Evolutionary conservation across 1,140 invertebrate genomes (phyloP).

Genomic region (Sweltsa coloradensis): DNA sequence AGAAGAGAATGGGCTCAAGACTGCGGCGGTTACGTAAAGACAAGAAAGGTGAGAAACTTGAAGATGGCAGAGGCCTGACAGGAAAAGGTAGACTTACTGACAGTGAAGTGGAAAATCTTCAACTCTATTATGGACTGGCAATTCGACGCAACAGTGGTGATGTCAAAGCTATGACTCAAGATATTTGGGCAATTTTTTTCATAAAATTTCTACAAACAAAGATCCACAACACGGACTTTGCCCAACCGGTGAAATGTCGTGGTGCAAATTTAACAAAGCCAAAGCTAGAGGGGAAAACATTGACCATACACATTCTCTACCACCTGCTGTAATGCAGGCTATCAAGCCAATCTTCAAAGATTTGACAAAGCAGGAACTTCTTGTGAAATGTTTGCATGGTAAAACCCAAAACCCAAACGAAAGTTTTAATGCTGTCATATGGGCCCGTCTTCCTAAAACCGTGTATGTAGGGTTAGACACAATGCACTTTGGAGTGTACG

Average conservation of each 20-base stretch:
- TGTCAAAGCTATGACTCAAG: slow-evolving; percentile 7
- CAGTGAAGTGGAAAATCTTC: slow-evolving; percentile 1
- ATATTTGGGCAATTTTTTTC: slow-evolving; percentile 11
- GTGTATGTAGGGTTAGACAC: too few species aligned
- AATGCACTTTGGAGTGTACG: too few species aligned
- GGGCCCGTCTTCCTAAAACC: too few species aligned
- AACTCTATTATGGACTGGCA: slow-evolving; percentile 13
- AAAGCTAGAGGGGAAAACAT: too few species aligned
- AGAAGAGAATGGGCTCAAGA: slow-evolving; percentile 12
- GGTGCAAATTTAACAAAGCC: neutral
- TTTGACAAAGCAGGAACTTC: too few species aligned
- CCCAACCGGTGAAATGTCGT: neutral
- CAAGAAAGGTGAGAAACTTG: slow-evolving; percentile 1
- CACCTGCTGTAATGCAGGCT: too few species aligned
- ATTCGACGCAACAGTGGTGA: slow-evolving; percentile 7
- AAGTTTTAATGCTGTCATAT: too few species aligned
- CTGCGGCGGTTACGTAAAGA: slow-evolving; percentile 5
- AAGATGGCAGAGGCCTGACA: too few species aligned
- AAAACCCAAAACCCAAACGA: too few species aligned
- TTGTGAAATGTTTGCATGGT: too few species aligned
- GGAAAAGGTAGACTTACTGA: slow-evolving; percentile 9
- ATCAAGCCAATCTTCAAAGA: too few species aligned
- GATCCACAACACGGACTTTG: slow-evolving; percentile 13
- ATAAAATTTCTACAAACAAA: slow-evolving; percentile 16
- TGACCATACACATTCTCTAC: too few species aligned